phyloP scores from a whole-genome alignment of 2,888 invertebrate species.

The Acheta domesticus region DNA sequence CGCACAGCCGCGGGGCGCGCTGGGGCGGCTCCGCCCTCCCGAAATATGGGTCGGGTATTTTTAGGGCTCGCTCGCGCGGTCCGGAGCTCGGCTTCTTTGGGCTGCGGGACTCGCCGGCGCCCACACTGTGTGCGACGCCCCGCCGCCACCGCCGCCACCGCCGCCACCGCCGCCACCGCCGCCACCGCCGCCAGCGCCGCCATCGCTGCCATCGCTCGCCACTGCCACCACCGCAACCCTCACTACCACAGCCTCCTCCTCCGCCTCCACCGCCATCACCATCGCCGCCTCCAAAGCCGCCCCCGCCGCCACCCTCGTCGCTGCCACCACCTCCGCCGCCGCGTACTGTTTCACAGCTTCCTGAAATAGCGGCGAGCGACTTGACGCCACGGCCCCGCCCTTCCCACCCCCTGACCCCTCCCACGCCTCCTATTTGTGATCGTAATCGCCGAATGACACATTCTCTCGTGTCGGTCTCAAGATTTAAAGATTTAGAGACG shows the following conservation, averaged over 20 bases:
- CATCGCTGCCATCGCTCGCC: background rate
- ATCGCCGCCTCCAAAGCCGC: background rate
- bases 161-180: background rate
- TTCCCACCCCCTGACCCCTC: too few species aligned
- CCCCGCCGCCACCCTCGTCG: background rate
- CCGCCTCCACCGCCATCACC: background rate
- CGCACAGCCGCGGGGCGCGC: background rate
- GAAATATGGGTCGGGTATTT: constrained; percentile 31
- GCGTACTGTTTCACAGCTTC: constrained; percentile 3
- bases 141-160: background rate
- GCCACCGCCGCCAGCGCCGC: background rate
- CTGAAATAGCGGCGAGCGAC: background rate
- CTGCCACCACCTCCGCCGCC: background rate
- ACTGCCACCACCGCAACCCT: background rate
- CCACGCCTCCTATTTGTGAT: too few species aligned
- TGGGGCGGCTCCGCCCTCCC: background rate
- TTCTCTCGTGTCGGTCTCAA: too few species aligned
- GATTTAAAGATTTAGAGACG: too few species aligned
- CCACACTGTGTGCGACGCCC: background rate
- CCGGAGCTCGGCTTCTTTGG: background rate
- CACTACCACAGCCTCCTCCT: background rate
- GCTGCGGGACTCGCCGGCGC: background rate
- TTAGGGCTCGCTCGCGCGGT: background rate
- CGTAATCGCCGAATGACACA: too few species aligned
- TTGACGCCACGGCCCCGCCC: too few species aligned